phyloP scores from a whole-genome alignment of 2,113 vertebrate genomes.

The Pachypanchax playfairii region DNA sequence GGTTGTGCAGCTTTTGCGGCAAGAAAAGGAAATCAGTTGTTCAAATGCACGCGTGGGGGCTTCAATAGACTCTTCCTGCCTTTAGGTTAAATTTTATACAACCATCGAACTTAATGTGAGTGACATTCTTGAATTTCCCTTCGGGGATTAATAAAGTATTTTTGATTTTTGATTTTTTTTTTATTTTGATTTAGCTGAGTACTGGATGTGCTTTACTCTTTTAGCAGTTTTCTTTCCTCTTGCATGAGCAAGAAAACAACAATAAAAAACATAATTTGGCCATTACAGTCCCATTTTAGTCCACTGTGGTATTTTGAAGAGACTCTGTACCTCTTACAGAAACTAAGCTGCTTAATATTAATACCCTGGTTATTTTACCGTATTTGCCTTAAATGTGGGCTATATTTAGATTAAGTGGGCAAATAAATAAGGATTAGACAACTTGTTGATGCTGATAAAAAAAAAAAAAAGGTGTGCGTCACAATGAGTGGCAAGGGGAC shows the following conservation, averaged over 20 bases:
- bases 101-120: constrained; percentile 19
- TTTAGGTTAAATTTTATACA: constrained; percentile 29
- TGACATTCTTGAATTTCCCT: too few species aligned
- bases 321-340: constrained; percentile 52
- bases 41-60: constrained; percentile 17
- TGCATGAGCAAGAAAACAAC: constrained; percentile 6
- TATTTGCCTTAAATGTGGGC: constrained; percentile 38
- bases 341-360: constrained; percentile 73
- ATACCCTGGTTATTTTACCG: constrained; percentile 52
- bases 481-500: constrained; percentile 21
- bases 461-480: constrained; percentile 17
- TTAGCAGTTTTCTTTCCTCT: constrained; percentile 1
- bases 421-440: constrained; percentile 62
- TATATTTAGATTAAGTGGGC: constrained; percentile 66
- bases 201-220: neutral
- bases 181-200: too few species aligned
- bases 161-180: too few species aligned
- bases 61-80: constrained; percentile 15
- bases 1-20: constrained; percentile 19
- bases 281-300: constrained; percentile 48
- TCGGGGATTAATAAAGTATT: too few species aligned
- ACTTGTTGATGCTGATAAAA: constrained; percentile 28
- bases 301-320: constrained; percentile 59
- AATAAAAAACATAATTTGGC: constrained; percentile 42
- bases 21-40: constrained; percentile 17